Conservation (phyloP, 1,140 invertebrate genomes). For the Heliothis subflexa region DNA sequence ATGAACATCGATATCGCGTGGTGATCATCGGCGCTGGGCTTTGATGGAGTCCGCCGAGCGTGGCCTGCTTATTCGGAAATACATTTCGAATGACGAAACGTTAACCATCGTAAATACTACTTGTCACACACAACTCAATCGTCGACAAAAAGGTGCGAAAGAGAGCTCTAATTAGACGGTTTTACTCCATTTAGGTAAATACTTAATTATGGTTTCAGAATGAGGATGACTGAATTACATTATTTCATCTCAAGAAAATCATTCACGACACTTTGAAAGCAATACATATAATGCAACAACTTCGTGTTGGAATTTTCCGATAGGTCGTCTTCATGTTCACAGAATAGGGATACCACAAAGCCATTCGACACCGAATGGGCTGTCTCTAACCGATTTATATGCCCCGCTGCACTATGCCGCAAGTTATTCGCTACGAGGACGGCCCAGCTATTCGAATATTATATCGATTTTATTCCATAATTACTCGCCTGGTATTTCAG, state of each 20-base stretch:
- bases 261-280: not conserved
- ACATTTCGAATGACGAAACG: conserved; percentile 23
- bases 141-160: conserved; percentile 7
- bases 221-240: not conserved
- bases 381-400: conserved; percentile 75
- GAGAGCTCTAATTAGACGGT: not conserved
- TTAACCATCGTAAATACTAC: conserved; percentile 23
- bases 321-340: conserved; percentile 30
- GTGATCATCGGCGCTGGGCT: conserved; percentile 61
- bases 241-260: not conserved
- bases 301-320: not conserved
- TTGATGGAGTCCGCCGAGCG: conserved; percentile 53
- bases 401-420: conserved; percentile 59
- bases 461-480: conserved; percentile 45
- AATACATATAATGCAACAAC: not conserved
- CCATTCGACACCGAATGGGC: conserved; percentile 74
- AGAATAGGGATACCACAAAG: conserved; percentile 66
- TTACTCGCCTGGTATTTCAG: conserved; percentile 43
- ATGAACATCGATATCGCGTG: conserved; percentile 80
- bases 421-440: conserved; percentile 48
- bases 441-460: conserved; percentile 48
- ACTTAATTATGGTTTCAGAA: not conserved
- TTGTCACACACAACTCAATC: conserved; percentile 32
- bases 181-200: not conserved
- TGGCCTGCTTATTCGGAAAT: conserved; percentile 38